Base-by-base conservation (phyloP, 2,113 vertebrate species). In the Herpetotheres cachinnans region DNA sequence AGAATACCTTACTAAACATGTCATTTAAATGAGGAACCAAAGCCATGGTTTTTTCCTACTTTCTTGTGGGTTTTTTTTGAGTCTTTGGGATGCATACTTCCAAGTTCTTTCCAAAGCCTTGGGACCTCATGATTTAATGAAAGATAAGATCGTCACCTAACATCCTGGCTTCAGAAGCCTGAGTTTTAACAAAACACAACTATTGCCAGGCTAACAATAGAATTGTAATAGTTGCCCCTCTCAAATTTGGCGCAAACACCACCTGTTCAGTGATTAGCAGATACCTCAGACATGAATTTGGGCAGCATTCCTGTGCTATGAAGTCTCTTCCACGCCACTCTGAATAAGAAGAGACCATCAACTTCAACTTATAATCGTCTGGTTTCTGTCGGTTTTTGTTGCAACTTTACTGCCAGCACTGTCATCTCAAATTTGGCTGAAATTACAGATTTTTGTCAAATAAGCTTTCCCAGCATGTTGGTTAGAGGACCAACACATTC, bases 381-480 rank as follows among this genome's bases (percentile, higher is more conserved):
- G 91, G 30, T 76, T 95, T 89, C 61, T 91, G 73, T 93, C 3
- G 1, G 9, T 21, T 22, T 82, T 82, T 91, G 80, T 91, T 10
- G 5, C 61, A 95, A 49, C 30, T 78, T 84, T 63, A 79, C 83
- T 0, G 0, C 34, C 12, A 1, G 44, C 3, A 7, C 65, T 87
- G 86, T 87, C 91, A 69, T 65, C 88, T 92, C 77, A 87, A 62
- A 90, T 94, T 94, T 95, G 92, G 83, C 65, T 92, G 73, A 92
- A 95, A 94, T 84, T 21, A 78, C 0, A 82, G 86, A 84, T 87
- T 91, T 95, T 94, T 91, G 70, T 70, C 86, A 72, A 91, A 69
- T 65, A 94, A 80, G 61, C 24, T 71, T 93, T 91, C 81, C 62
- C 59, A 79, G 83, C 17, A 6, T 58, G 40, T 62, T 69, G 54